Percentiles rank a stretch among this genome's conserved stretches.
These are phyloP conservation scores for Sympetrum striolatum DNA, from an alignment of 2,888 invertebrate genomes.

Conservation along the genomic window DNA sequence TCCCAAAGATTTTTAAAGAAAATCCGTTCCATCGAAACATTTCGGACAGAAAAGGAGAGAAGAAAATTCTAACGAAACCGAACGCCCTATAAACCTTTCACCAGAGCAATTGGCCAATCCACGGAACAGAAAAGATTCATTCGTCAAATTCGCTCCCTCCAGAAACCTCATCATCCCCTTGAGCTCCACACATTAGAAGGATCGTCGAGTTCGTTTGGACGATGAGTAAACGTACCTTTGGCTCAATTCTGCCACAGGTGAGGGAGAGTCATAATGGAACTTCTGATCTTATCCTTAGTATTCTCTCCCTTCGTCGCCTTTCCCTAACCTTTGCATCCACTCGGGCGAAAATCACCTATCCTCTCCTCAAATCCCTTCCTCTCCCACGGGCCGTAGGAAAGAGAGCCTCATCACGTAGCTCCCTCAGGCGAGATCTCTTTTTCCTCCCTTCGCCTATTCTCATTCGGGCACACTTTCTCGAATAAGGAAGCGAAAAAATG, in stretches of 20 bases:
- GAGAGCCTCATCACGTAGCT: background rate
- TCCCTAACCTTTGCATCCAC: background rate
- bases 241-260: background rate
- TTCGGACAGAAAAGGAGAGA: too few relatives aligned
- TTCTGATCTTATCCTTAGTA: background rate
- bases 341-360: background rate
- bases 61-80: too few relatives aligned
- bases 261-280: background rate
- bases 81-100: too few relatives aligned
- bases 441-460: background rate
- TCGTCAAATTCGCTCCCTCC: too few relatives aligned
- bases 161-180: background rate
- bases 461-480: background rate
- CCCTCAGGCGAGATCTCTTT: background rate
- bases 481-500: background rate
- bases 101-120: too few relatives aligned
- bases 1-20: too few relatives aligned
- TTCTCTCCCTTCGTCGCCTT: background rate
- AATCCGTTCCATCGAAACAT: too few relatives aligned
- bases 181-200: background rate
- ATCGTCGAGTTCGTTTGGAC: background rate
- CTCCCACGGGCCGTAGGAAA: background rate
- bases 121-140: too few relatives aligned
- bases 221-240: background rate
- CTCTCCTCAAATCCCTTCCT: background rate